Evolutionary conservation across 2,888 invertebrate genomes (phyloP), one percentile per base, ranked within the genome.

Genomic region (Chrysodeixis includens): DNA sequence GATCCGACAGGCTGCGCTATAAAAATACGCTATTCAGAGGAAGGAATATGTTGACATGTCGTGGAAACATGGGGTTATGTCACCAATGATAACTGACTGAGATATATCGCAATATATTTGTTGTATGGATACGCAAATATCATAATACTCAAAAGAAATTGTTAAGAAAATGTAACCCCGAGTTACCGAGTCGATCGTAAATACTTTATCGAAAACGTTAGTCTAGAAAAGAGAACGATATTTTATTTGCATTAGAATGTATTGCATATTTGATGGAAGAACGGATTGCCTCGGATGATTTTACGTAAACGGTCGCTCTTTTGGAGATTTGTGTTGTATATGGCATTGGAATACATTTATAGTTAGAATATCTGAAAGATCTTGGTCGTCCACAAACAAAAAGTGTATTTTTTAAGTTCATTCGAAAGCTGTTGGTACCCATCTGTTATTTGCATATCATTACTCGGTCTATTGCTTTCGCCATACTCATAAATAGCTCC

Each of bases 21-120:
- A 89, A 90, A 89, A 89, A 89, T 88, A 86, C 81, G 86, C 82
- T 82, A 86, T 91, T 89, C 88, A 83, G 79, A 76, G 85, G 72
- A 86, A 86, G 83, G 87, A 88, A 89, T 85, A 86, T 84, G 83
- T 83, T 81, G 85, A 83, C 73, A 76, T 68, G 53, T 71, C 63
- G 65, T 52, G 63, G 60, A 75, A 70, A 80, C 66, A 69, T 66
- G 69, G 40, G 60, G 62, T 64, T 69, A 62, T 65, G 68, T 72
- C 51, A 54, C 54, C 69, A 61, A 72, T 74, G 66, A 63, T 73
- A 68, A 66, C 69, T 68, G 69, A 74, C 71, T 73, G 62, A 67
- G 72, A 81, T 76, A 66, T 69, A 67, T 67, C 12, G 40, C 56
- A 55, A 71, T 53, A 62, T 72, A 56, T 71, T 66, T 69, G 70